phyloP scores from a whole-genome alignment of 2,113 vertebrate genomes.

The Cercocebus atys region DNA sequence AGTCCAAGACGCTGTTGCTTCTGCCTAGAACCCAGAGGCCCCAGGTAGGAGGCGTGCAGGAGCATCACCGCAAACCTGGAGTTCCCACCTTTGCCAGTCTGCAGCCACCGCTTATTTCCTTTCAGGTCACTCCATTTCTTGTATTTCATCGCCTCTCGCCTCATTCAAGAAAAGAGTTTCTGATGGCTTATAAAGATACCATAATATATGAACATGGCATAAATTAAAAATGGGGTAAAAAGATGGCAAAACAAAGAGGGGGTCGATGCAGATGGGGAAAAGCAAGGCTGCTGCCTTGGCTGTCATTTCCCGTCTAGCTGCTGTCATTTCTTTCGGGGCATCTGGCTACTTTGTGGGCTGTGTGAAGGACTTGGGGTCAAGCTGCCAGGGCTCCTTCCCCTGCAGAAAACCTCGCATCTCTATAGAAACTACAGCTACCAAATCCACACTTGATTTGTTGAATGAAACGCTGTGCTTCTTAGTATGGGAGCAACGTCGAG shows the following conservation, averaged over 20 bases:
- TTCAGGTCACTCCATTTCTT: not conserved
- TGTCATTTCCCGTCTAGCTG: not conserved
- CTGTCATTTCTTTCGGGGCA: not conserved
- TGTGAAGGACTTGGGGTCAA: not conserved
- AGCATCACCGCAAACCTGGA: rapidly evolving
- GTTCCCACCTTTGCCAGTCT: rapidly evolving
- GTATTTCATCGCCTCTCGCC: not conserved
- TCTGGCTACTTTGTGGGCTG: not conserved
- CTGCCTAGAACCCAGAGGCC: too few species aligned
- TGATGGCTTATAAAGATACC: not conserved
- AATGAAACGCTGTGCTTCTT: slow-evolving; percentile 68
- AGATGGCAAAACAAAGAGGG: not conserved
- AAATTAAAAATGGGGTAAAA: not conserved
- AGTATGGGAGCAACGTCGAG: not conserved
- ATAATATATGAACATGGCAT: not conserved
- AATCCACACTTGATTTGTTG: not conserved
- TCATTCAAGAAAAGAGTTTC: not conserved
- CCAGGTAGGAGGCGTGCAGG: rapidly evolving
- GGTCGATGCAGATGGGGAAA: rapidly evolving
- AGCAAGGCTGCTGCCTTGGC: rapidly evolving
- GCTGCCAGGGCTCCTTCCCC: rapidly evolving
- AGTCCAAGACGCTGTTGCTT: rapidly evolving
- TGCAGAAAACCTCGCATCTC: not conserved
- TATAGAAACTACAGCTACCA: not conserved
- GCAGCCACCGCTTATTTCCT: not conserved